Evolutionary conservation across 1,140 invertebrate genomes (phyloP), one percentile per base, ranked within the genome.

Genomic region (Panulirus ornatus): DNA sequence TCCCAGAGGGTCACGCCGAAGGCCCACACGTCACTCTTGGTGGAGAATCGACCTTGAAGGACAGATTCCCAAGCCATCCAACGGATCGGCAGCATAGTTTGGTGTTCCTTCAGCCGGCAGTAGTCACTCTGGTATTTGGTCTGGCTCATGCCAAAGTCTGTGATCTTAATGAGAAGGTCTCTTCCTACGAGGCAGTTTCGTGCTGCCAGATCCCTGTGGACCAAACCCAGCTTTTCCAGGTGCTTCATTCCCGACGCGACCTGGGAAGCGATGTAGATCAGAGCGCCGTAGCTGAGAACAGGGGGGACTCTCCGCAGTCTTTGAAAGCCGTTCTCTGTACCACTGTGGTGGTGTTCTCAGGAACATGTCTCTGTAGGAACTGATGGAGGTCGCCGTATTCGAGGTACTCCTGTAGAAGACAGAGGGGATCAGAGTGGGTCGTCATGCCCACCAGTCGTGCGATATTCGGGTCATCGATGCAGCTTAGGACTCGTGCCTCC

Each of bases 171-270:
- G 91, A 96, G 96, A 93, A 97, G 97, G 78, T 95, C 96, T 93
- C 96, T 96, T 66, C 97, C 97, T 70, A 99, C 98, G 19, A 99
- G 94, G 93, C 98, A 99, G 94, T 99, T 99, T 42, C 98, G 95
- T 88, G 97, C 98, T 0, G 98, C 98, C 30, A 99, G 94, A 95
- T 99, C 99, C 90, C 98, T 95, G 94, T 99, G 99, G 8, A 99
- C 98, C 93, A 92, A 73, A 63, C 71, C 91, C 19, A 91, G 88
- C 8, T 73, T 88, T 63, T 88, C 91, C 22, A 92, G 42, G 83
- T 92, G 84, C 34, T 90, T 88, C 92, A 94, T 94, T 16, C 91
- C 91, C 30, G 82, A 79, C 11, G 92, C 92, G 27, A 93, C 83
- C 84, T 92, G 92, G 1, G 87, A 75, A 76, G 94, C 94, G 5